phyloP scores from a whole-genome alignment of 92 coral and sea anemone genomes.

The Porites divaricata region DNA sequence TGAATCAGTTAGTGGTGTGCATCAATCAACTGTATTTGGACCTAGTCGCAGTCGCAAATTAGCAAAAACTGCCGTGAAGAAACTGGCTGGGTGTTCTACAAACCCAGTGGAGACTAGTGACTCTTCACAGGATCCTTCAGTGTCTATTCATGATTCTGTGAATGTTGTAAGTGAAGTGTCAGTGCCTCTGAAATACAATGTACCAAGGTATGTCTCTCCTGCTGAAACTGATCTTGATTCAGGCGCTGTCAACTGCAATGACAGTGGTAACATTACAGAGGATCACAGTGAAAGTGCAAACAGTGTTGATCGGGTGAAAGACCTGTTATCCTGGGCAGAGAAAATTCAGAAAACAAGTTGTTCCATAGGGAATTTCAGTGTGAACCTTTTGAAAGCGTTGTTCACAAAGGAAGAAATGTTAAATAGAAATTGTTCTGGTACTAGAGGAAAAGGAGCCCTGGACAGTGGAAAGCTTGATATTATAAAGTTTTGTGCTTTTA shows the following conservation, averaged over 20 bases:
- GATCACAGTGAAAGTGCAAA: conserved; percentile 2
- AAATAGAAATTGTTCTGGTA: conserved; percentile 79
- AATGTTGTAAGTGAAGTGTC: conserved; percentile 1
- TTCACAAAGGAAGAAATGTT: conserved; percentile 71
- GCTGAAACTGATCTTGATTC: conserved; percentile 15
- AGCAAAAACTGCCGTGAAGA: not conserved
- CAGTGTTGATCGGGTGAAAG: conserved; percentile 60
- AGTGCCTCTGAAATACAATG: not conserved
- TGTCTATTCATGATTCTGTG: conserved; percentile 8
- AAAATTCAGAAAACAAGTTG: conserved; percentile 69
- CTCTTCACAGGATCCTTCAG: not conserved
- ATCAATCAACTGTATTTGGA: not conserved
- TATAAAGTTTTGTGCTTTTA: conserved; percentile 72
- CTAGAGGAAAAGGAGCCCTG: conserved; percentile 74
- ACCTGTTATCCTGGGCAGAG: conserved; percentile 65
- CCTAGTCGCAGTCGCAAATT: not conserved
- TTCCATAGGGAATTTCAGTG: conserved; percentile 76
- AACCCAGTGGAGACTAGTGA: conserved; percentile 6
- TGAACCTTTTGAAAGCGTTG: conserved; percentile 63
- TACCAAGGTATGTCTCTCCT: conserved; percentile 7
- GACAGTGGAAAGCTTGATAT: conserved; percentile 73
- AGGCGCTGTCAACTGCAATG: conserved; percentile 15
- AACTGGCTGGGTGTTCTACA: conserved; percentile 1
- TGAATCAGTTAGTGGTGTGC: not conserved
- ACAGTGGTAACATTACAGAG: conserved; percentile 1